These are phyloP conservation scores for Centruroides sculpturatus DNA, from an alignment of 1,140 invertebrate species.

Conservation along the genomic window DNA sequence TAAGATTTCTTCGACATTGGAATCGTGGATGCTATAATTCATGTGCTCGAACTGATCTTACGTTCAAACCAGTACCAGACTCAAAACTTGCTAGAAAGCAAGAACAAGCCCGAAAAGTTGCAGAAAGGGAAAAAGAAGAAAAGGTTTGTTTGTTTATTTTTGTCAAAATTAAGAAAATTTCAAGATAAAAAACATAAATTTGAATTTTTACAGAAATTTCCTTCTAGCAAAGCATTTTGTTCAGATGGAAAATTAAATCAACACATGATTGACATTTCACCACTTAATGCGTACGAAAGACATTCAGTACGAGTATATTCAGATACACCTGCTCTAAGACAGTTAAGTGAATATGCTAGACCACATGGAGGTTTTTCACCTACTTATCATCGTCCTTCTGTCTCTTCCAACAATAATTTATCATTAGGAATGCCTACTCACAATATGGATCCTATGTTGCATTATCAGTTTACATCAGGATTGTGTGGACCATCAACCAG, in stretches of 20 bases:
- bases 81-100: slow-evolving; percentile 84
- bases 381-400: slow-evolving; percentile 27
- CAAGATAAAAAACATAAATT: too few relatives aligned
- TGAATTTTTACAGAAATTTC: too few relatives aligned
- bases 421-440: slow-evolving; percentile 44
- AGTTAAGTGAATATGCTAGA: slow-evolving; percentile 68
- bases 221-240: too few relatives aligned
- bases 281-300: slow-evolving; percentile 38
- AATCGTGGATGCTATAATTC: slow-evolving; percentile 91
- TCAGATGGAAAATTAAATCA: too few relatives aligned
- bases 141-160: neutral
- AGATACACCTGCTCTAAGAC: slow-evolving; percentile 80
- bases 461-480: slow-evolving; percentile 28
- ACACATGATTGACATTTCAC: too few relatives aligned
- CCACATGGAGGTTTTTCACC: slow-evolving; percentile 59
- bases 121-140: slow-evolving; percentile 72
- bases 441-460: slow-evolving; percentile 45
- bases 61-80: slow-evolving; percentile 91
- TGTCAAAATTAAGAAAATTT: too few relatives aligned
- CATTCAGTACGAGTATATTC: slow-evolving; percentile 54
- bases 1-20: slow-evolving; percentile 79
- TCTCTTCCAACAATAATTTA: slow-evolving; percentile 28
- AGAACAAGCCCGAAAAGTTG: slow-evolving; percentile 70
- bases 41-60: slow-evolving; percentile 85
- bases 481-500: slow-evolving; percentile 39